A percentile compares a stretch with the other conserved stretches of the same genome.
These are phyloP conservation scores for Elephas maximus DNA, from an alignment of 2,113 vertebrate species.

Conservation along the genomic window DNA sequence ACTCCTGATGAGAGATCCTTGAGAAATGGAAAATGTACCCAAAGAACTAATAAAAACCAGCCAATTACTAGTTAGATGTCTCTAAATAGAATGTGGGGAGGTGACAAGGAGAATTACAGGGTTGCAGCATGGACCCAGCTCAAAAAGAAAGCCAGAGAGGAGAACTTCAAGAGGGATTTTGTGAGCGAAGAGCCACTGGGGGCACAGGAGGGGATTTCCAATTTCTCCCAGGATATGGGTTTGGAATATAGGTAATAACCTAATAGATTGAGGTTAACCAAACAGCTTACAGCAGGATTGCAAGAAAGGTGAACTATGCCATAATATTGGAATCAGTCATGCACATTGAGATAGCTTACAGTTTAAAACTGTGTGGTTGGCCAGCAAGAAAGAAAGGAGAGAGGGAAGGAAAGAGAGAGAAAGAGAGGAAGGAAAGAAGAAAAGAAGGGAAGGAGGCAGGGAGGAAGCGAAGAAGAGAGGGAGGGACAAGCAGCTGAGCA, in stretches of 20 bases:
- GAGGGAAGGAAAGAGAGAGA: fast-evolving
- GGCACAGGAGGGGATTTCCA: background rate
- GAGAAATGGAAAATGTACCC: conserved; percentile 77
- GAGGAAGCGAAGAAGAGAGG: fast-evolving
- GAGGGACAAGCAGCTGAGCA: background rate
- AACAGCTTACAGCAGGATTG: background rate
- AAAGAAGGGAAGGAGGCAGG: fast-evolving
- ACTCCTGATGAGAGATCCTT: conserved; percentile 78
- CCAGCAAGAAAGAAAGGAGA: background rate
- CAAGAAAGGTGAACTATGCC: background rate
- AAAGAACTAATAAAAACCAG: conserved; percentile 81
- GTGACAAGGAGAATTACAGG: conserved; percentile 17
- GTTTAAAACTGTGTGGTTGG: background rate
- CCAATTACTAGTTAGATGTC: conserved; percentile 66
- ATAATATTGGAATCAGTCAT: background rate
- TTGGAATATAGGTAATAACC: background rate
- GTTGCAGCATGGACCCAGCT: background rate
- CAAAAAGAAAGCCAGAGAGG: background rate
- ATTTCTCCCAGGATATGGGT: background rate
- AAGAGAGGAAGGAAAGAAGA: fast-evolving
- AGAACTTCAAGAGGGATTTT: fast-evolving
- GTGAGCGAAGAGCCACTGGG: background rate
- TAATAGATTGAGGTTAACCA: background rate
- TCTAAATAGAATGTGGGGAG: conserved; percentile 60
- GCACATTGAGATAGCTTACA: background rate